These are phyloP conservation scores for Clunio marinus DNA, from an alignment of 2,888 invertebrate species.

Conservation along the genomic window DNA sequence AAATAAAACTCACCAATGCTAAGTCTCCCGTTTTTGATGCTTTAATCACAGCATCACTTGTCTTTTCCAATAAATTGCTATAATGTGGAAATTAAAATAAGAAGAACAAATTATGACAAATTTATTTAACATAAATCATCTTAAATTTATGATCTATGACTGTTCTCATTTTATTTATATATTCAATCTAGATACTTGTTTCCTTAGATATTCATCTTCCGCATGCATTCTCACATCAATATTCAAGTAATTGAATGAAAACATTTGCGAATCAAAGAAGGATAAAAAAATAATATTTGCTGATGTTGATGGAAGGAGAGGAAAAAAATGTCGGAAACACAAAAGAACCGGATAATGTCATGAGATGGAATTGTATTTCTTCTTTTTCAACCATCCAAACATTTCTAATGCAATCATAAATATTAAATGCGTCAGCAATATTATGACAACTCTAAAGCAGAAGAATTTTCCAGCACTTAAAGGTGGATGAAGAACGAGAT, in stretches of 20 bases:
- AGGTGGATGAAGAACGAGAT: too few species aligned
- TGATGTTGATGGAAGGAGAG: too few species aligned
- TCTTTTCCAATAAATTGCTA: constrained; percentile 77
- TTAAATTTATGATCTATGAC: background rate
- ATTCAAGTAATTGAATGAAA: constrained; percentile 19
- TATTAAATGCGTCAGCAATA: too few species aligned
- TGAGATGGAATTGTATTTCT: too few species aligned
- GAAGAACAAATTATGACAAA: background rate
- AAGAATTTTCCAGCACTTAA: too few species aligned
- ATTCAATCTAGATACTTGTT: too few species aligned
- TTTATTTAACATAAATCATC: constrained; percentile 1
- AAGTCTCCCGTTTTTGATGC: constrained; percentile 81
- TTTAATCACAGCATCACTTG: constrained; percentile 74
- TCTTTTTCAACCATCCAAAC: too few species aligned
- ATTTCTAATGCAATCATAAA: too few species aligned
- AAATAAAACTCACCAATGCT: constrained; percentile 58
- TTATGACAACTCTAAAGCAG: too few species aligned
- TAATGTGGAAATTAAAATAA: background rate
- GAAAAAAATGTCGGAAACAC: too few species aligned
- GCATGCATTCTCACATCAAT: background rate
- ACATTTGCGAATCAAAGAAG: constrained; percentile 24
- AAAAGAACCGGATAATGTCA: too few species aligned
- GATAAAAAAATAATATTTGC: constrained; percentile 43
- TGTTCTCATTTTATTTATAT: too few species aligned
- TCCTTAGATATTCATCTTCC: background rate